A percentile compares a stretch with the other conserved stretches of the same genome.
Conservation (phyloP, 2,888 invertebrate species). For the Drosophila fulvimacula region DNA sequence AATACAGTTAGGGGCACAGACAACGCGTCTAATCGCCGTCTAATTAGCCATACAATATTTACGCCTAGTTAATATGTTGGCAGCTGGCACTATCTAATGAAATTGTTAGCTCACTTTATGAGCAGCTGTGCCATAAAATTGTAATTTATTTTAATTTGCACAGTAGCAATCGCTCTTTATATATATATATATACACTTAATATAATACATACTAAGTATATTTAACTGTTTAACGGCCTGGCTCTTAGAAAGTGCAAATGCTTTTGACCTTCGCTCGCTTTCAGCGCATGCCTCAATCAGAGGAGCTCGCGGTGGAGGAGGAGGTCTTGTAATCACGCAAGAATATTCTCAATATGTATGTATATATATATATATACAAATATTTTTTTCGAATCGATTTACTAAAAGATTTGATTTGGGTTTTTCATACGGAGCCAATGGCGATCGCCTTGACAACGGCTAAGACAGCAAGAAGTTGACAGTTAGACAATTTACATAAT, state of each 20-base stretch:
- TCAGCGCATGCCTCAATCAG: not conserved
- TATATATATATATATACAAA: not conserved
- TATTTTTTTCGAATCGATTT: slow-evolving; percentile 12
- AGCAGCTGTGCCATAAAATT: slow-evolving; percentile 71
- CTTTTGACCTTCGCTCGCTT: slow-evolving; percentile 25
- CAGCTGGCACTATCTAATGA: slow-evolving; percentile 55
- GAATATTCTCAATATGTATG: slow-evolving; percentile 4
- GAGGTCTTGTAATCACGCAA: slow-evolving; percentile 26
- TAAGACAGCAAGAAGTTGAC: slow-evolving; percentile 56
- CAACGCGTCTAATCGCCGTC: slow-evolving; percentile 21
- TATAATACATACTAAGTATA: slow-evolving; percentile 19
- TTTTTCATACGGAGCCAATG: slow-evolving; percentile 25
- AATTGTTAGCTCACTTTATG: slow-evolving; percentile 72
- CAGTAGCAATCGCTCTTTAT: slow-evolving; percentile 35
- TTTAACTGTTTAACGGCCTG: slow-evolving; percentile 20
- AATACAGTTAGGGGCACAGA: slow-evolving; percentile 16
- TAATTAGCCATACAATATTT: slow-evolving; percentile 46
- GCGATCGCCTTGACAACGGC: slow-evolving; percentile 55
- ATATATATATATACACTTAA: slow-evolving; percentile 10
- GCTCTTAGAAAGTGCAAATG: slow-evolving; percentile 37
- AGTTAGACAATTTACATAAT: slow-evolving; percentile 62
- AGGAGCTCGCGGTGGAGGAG: not conserved
- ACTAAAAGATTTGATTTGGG: slow-evolving; percentile 15
- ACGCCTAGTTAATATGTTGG: slow-evolving; percentile 44
- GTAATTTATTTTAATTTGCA: slow-evolving; percentile 71